Evolutionary conservation across 1,140 invertebrate species (phyloP).

Genomic region (Drosophila melanica): DNA sequence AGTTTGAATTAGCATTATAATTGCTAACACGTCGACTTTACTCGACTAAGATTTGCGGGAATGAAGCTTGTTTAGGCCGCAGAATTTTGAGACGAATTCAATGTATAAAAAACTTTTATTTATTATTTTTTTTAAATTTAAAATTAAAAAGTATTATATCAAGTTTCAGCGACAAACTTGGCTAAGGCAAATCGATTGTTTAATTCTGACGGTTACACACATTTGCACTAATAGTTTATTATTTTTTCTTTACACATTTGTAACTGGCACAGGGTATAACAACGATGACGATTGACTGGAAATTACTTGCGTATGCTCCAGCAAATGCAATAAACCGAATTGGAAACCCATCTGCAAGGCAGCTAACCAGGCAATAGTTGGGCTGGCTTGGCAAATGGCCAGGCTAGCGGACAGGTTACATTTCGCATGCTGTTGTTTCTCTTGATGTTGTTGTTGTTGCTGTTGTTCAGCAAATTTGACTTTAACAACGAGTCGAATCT

Average conservation of each 20-base stretch:
- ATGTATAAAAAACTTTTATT: too few species aligned
- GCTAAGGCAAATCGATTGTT: too few species aligned
- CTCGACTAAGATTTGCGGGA: background rate
- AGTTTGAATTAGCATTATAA: too few species aligned
- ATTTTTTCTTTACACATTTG: background rate
- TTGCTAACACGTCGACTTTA: background rate
- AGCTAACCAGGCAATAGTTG: slow-evolving; percentile 56
- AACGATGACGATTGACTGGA: slow-evolving; percentile 22
- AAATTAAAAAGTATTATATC: too few species aligned
- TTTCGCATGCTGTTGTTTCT: slow-evolving; percentile 13
- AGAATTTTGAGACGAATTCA: too few species aligned
- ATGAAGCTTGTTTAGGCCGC: too few species aligned
- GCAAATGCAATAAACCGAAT: slow-evolving; percentile 41
- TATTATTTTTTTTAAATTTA: too few species aligned
- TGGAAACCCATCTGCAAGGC: slow-evolving; percentile 63
- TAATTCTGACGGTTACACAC: too few species aligned
- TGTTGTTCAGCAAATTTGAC: slow-evolving; percentile 15
- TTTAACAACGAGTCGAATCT: slow-evolving; percentile 47
- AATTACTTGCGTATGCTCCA: slow-evolving; percentile 66
- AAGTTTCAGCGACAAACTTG: too few species aligned
- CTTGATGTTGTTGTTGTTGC: slow-evolving; percentile 20
- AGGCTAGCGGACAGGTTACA: slow-evolving; percentile 45
- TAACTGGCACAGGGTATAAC: background rate
- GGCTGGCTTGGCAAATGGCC: slow-evolving; percentile 41
- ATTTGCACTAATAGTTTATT: background rate